Base-by-base conservation (phyloP, 2,888 invertebrate species). In the Hedya salicella region DNA sequence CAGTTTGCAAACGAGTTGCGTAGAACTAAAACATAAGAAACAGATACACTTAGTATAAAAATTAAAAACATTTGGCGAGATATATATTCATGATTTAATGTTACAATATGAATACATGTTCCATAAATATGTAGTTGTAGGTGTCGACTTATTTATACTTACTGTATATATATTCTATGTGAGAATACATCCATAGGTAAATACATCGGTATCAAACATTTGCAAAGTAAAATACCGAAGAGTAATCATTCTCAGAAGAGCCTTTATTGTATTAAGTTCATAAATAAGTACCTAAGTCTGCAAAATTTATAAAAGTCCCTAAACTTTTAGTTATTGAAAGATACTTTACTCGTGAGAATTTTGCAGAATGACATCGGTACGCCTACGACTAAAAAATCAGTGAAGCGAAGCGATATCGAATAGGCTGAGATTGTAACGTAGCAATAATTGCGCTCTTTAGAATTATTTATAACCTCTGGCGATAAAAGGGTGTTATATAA, bases 281-380 rank as follows among this genome's bases (percentile, higher is more conserved):
- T 57, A 59, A 59, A 50, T 57, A 42, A 49, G 32, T 36, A n/a
- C n/a, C n/a, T n/a, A n/a, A n/a, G n/a, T 44, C 6, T 52, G 42
- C 54, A 36, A 59, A 36, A 44, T 52, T 59, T 36, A 44, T 44
- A 46, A 50, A 39, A 52, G 50, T 52, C 57, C 64, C 16, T 16
- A 44, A 64, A 59, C 44, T 59, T 65, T 52, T 25, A 56, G 17
- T 65, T 64, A 53, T 46, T 59, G 21, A 63, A 39, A 52, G 52
- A 65, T 52, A 59, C 46, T 65, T 64, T 39, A 16, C 39, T 44
- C 44, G 59, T 39, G 52, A 50, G 52, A 65, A 65, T 46, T 59
- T 65, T 46, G 19, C 59, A 39, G 52, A 59, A 52, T 59, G 25
- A 8, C 11, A 39, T 52, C 5, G 21, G 13, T 13, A 30, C 44